A percentile compares a stretch with the other conserved stretches of the same genome.
phyloP scores from a whole-genome alignment of 2,797 vertebrate species.

The Rhinella marina region DNA sequence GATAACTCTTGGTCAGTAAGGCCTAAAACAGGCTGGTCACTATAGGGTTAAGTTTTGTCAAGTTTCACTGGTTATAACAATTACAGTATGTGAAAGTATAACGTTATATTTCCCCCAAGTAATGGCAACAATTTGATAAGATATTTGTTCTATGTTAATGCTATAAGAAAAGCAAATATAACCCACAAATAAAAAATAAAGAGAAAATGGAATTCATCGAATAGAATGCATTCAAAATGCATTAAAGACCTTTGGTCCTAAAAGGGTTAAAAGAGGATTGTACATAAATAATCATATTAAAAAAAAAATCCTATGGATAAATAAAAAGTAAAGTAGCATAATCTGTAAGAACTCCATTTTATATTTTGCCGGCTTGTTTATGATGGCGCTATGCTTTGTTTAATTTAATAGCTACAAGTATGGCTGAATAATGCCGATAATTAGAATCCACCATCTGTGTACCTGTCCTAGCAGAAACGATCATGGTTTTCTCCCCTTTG shows the following conservation, averaged over 20 bases:
- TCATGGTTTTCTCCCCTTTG: conserved; percentile 45
- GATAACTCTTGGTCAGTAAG: too few relatives aligned
- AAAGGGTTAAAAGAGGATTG: background rate
- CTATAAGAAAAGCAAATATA: background rate
- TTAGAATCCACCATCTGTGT: conserved; percentile 56
- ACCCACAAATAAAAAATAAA: background rate
- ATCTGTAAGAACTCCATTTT: background rate
- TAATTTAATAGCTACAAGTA: conserved; percentile 43
- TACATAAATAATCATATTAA: background rate
- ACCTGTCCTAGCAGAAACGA: conserved; percentile 49
- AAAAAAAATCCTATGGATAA: background rate
- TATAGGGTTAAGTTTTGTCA: too few relatives aligned
- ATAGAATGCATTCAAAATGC: background rate
- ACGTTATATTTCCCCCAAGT: too few relatives aligned
- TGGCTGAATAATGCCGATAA: conserved; percentile 43
- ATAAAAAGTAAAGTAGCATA: background rate
- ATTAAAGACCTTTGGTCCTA: background rate
- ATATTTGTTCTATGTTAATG: too few relatives aligned
- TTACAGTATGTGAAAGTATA: too few relatives aligned
- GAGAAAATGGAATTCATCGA: background rate
- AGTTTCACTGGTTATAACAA: too few relatives aligned
- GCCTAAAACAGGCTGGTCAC: too few relatives aligned
- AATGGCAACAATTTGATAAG: too few relatives aligned
- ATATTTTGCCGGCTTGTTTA: conserved; percentile 48
- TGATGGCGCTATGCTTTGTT: conserved; percentile 25